Evolutionary conservation across 1,140 invertebrate species (phyloP).

Genomic region (Lucilia cuprina): DNA sequence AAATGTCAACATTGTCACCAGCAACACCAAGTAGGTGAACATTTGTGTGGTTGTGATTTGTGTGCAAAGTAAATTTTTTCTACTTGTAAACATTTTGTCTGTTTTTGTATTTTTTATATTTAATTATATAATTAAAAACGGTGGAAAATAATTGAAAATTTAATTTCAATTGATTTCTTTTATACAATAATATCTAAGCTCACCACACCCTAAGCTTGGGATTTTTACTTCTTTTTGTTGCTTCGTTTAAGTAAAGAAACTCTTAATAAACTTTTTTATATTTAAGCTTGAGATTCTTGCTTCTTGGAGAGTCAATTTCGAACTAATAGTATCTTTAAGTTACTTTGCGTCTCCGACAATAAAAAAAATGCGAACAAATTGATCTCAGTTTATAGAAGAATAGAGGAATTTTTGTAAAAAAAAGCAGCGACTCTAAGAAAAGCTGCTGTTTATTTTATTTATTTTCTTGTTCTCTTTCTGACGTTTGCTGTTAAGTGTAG

Average conservation of each 20-base stretch:
- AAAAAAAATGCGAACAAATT: neutral
- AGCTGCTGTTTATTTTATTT: neutral
- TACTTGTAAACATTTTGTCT: slow-evolving; percentile 11
- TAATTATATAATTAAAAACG: neutral
- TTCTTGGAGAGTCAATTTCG: slow-evolving; percentile 19
- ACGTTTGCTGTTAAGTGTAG: neutral
- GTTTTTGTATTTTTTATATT: neutral
- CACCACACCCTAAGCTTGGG: slow-evolving; percentile 27
- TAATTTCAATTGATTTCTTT: neutral
- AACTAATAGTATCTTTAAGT: neutral
- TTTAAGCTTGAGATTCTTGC: neutral
- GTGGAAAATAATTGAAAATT: neutral
- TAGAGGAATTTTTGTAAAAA: too few relatives aligned
- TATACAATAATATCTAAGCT: neutral
- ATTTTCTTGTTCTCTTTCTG: neutral
- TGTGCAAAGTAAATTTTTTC: neutral
- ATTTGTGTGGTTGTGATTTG: neutral
- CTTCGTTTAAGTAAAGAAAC: slow-evolving; percentile 10
- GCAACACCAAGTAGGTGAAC: slow-evolving; percentile 1
- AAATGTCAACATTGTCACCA: slow-evolving; percentile 30
- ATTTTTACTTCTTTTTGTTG: neutral
- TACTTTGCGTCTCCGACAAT: neutral
- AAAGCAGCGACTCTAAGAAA: too few relatives aligned
- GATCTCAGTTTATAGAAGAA: neutral
- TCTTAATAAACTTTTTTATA: slow-evolving; percentile 18